Evolutionary conservation across 1,140 invertebrate genomes (phyloP), one percentile per base, ranked within the genome.

Genomic region (Drosophila rufa): DNA sequence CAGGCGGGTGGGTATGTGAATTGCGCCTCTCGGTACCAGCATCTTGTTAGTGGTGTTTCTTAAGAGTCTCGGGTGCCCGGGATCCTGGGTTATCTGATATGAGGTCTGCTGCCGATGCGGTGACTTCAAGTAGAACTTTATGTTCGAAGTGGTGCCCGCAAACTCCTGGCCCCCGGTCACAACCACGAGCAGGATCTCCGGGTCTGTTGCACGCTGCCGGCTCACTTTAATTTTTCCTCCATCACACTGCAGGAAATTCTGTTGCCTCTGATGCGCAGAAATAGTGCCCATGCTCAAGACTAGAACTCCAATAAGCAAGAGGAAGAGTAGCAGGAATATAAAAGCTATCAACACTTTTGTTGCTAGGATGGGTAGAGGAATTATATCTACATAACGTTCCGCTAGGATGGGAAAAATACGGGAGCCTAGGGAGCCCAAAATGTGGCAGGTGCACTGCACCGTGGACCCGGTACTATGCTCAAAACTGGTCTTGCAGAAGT

Each of bases 101-200:
- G 45, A 27, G 3, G 42, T 33, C 36, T 80, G 60, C 1, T 17
- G 5, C 6, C 17, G 22, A 3, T 9, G 5, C 1, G 36, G 17
- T 1, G 76, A 59, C 45, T 79, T 79, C 19, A 80, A 50, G 36
- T 80, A 79, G 2, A 80, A 43, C 4, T 47, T 61, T 0, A 80
- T 17, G n/a, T 80, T 80, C 3, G 77, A 80, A 1, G 77, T 73
- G 27, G 60, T 79, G 2, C 77, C 77, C 0, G 76, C 68, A 38
- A 73, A 74, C 15, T 55, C 51, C 8, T 50, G 67, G 0, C 76
- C 76, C 0, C 77, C 77, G 4, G 77, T 80, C 4, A 30, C 40
- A 4, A 80, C 12, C 14, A 74, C 19, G 0, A 80, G 4, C 1
- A 79, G 38, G 3, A 80, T 19, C 15, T 79, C 68, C 0, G 40